Evolutionary conservation across 2,797 vertebrate species (phyloP), one percentile per base, ranked within the genome.

Genomic region (Tinamus major): DNA sequence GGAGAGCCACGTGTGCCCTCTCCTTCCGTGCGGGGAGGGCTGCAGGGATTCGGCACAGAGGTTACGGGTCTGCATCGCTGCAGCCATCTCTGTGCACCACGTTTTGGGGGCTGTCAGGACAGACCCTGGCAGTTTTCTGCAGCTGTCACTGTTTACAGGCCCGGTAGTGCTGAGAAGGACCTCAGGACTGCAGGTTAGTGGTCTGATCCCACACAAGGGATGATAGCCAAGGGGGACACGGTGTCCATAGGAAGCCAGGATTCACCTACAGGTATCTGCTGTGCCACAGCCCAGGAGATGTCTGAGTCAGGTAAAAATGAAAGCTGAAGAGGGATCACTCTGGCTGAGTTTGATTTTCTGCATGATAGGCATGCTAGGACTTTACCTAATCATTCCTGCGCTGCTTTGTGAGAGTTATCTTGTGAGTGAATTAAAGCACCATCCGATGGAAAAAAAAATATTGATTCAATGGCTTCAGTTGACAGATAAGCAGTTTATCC

Each of bases 341-440:
- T 93, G 67, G 69, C 59, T 63, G 77, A 78, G 46, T 26, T 26
- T 83, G 74, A 46, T 85, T 87, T 95, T 79, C 59, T 91, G 63
- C 6, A 0, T 83, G 79, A 72, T 46, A 78, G 76, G 49, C 27
- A 53, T 76, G 76, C 89, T 67, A 49, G 56, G 89, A 81, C 51
- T 92, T 92, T 51, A 67, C 44, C 68, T 90, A 81, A 67, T 84
- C 87, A 70, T 74, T 37, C 51, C 48, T 79, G 46, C 1, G 0
- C 70, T 2, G 0, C 33, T 83, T 94, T 93, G 77, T 61, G 8
- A 14, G 9, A 53, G 53, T 56, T 95, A 87, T 82, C 58, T 87
- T 92, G 48, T 84, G 70, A 33, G n/a, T 79, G 35, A 93, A 80
- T 71, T 95, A 91, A 90, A 94, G n/a, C 26, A 2, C 35, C 35